These are phyloP conservation scores for Gonioctena quinquepunctata DNA, from an alignment of 1,140 invertebrate species.

Conservation along the genomic window DNA sequence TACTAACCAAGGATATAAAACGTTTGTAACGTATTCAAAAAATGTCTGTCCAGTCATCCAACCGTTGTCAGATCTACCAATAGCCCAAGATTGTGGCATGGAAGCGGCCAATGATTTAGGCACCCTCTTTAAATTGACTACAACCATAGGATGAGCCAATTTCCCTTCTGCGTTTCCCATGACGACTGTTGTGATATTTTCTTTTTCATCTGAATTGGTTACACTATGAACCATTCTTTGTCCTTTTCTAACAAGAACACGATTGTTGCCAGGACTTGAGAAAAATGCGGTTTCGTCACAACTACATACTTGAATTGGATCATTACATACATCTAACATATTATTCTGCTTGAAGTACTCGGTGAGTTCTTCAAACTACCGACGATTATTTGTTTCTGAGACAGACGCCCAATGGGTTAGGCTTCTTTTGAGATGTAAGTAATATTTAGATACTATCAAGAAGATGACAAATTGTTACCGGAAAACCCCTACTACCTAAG, in stretches of 20 bases:
- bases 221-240: conserved; percentile 41
- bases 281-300: conserved; percentile 53
- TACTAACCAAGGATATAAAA: conserved; percentile 49
- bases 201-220: conserved; percentile 16
- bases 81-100: conserved; percentile 38
- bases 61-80: conserved; percentile 50
- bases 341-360: neutral
- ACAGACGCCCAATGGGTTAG: too few species aligned
- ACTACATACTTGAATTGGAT: conserved; percentile 47
- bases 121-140: neutral
- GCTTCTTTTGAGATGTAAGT: too few species aligned
- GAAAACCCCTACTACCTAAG: too few species aligned
- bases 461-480: too few species aligned
- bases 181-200: neutral
- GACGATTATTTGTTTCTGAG: neutral
- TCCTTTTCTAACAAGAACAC: conserved; percentile 42
- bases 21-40: conserved; percentile 53
- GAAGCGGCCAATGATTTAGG: neutral
- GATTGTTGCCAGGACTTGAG: conserved; percentile 41
- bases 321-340: neutral
- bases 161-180: neutral
- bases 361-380: neutral
- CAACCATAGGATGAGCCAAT: conserved; percentile 1
- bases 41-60: conserved; percentile 55
- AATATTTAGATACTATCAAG: too few species aligned